phyloP scores from a whole-genome alignment of 2,888 invertebrate species.

The Drosophila formosana region DNA sequence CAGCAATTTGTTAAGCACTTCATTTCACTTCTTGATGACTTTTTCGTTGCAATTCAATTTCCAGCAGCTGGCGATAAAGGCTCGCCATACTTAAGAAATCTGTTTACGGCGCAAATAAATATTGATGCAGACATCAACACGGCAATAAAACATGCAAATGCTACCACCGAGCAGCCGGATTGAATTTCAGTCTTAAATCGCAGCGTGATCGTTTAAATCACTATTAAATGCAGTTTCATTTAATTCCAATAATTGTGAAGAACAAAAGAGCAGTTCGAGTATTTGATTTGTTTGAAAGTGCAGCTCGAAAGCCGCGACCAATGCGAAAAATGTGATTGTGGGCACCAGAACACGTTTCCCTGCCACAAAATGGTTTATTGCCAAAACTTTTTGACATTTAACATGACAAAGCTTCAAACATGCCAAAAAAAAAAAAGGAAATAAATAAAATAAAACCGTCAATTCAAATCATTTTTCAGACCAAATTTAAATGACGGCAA shows the following conservation, averaged over 20 bases:
- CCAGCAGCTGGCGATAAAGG: background rate
- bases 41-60: conserved; percentile 2
- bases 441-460: conserved; percentile 17
- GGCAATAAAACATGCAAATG: background rate
- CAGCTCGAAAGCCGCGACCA: background rate
- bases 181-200: background rate
- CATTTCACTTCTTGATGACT: background rate
- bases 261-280: background rate
- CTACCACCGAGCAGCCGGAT: background rate
- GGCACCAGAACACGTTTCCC: background rate
- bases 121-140: background rate
- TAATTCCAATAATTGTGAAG: background rate
- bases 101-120: background rate
- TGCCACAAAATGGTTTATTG: conserved; percentile 34
- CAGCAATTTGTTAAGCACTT: conserved; percentile 6
- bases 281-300: conserved; percentile 9
- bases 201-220: background rate
- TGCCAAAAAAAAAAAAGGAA: background rate
- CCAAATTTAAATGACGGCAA: conserved; percentile 29
- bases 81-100: background rate
- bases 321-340: conserved; percentile 18
- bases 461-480: conserved; percentile 37
- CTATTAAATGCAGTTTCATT: background rate
- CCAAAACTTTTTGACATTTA: conserved; percentile 47
- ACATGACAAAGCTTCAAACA: conserved; percentile 28